These are phyloP conservation scores for Cephus pulcher DNA, from an alignment of 2,888 invertebrate species.

Conservation along the genomic window DNA sequence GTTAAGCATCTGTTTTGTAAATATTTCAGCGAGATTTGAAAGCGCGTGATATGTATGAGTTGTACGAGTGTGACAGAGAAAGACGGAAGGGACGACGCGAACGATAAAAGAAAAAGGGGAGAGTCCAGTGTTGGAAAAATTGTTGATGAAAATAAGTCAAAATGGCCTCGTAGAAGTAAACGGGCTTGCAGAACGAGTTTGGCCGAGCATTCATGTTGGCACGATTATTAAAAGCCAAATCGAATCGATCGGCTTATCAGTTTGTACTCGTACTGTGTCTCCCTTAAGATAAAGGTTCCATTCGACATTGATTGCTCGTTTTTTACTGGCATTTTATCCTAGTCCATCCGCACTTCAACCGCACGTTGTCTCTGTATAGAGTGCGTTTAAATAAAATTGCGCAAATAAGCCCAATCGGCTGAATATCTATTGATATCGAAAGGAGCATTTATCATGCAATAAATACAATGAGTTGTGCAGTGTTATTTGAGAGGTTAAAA, in stretches of 20 bases:
- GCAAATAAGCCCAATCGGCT: not conserved
- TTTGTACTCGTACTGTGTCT: constrained; percentile 16
- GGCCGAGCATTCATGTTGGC: not conserved
- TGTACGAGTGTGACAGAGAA: not conserved
- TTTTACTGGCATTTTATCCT: constrained; percentile 19
- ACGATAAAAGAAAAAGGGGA: not conserved
- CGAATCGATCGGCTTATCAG: constrained; percentile 28
- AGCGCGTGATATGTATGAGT: not conserved
- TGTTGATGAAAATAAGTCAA: constrained; percentile 19
- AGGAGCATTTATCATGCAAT: constrained; percentile 41
- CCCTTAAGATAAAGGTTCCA: constrained; percentile 31
- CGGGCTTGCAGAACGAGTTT: not conserved
- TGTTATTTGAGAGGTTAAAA: constrained; percentile 38
- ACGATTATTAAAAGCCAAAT: not conserved
- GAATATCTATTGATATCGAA: constrained; percentile 18
- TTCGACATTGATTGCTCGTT: constrained; percentile 29
- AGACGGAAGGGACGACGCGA: constrained; percentile 1
- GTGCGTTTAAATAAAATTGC: not conserved
- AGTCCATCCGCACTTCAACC: not conserved
- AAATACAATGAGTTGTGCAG: constrained; percentile 42
- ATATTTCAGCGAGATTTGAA: constrained; percentile 23
- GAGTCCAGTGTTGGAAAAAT: not conserved
- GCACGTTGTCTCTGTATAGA: not conserved
- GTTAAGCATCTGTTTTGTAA: constrained; percentile 33
- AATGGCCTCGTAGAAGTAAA: constrained; percentile 32